These are phyloP conservation scores for Acrocephalus scirpaceus DNA, from an alignment of 2,797 vertebrate species.

Conservation along the genomic window DNA sequence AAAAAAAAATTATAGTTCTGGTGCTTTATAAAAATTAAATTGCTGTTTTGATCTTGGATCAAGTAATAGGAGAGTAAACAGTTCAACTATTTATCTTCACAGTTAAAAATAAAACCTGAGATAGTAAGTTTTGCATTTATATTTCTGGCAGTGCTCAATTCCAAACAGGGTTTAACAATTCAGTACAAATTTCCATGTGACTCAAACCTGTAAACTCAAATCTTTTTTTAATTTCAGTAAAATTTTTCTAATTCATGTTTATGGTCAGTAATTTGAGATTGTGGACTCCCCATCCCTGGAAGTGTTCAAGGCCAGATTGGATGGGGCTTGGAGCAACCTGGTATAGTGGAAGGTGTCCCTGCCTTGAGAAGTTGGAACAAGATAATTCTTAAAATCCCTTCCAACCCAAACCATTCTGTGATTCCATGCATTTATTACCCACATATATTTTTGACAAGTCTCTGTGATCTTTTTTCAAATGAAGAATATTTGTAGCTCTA, in stretches of 20 bases:
- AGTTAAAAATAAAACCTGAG: background rate
- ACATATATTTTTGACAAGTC: background rate
- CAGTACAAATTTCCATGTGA: background rate
- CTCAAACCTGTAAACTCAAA: background rate
- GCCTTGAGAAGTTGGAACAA: background rate
- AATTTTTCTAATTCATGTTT: background rate
- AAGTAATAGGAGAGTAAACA: background rate
- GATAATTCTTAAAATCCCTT: background rate
- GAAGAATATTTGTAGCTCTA: background rate
- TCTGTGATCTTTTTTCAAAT: background rate
- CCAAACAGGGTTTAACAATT: background rate
- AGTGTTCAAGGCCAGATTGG: background rate
- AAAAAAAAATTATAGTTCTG: background rate
- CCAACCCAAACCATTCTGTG: background rate
- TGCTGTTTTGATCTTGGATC: background rate
- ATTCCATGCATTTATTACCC: background rate
- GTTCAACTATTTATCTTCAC: background rate
- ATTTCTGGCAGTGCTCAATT: background rate
- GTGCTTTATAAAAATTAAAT: background rate
- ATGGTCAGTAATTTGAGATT: background rate
- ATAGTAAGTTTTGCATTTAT: background rate
- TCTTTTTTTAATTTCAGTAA: background rate
- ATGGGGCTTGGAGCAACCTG: background rate
- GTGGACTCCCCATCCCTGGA: background rate
- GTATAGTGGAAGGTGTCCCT: background rate